These are phyloP conservation scores for Ibycter americanus DNA, from an alignment of 2,797 vertebrate species.

Conservation along the genomic window DNA sequence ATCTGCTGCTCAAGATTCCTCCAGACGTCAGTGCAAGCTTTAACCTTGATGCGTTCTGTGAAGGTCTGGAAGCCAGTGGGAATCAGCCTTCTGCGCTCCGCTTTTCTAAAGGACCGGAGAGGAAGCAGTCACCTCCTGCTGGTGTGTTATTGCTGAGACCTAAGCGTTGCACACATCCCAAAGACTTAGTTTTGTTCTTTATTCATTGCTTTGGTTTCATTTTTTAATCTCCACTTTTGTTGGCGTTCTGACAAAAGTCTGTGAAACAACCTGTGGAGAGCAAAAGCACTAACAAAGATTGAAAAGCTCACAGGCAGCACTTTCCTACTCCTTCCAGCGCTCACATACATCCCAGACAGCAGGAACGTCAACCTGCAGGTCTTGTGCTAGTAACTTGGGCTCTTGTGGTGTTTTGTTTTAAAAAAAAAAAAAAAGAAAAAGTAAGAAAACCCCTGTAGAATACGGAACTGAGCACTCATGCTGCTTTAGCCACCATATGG, in stretches of 20 bases:
- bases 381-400: neutral
- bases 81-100: neutral
- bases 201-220: neutral
- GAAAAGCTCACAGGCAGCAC: neutral
- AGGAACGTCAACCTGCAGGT: neutral
- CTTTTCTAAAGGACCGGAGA: neutral
- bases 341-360: neutral
- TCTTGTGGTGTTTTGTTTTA: neutral
- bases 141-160: neutral
- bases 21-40: neutral
- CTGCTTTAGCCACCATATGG: neutral
- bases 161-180: neutral
- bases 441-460: no score
- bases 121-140: neutral
- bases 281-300: neutral
- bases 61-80: neutral
- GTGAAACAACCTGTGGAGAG: neutral
- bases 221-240: neutral
- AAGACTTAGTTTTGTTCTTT: neutral
- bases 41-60: neutral
- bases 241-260: neutral
- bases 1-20: neutral
- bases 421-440: neutral
- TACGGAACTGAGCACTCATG: neutral
- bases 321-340: neutral